These are phyloP conservation scores for Pocillopora verrucosa DNA, from an alignment of 64 coral and sea anemone genomes.

Conservation along the genomic window DNA sequence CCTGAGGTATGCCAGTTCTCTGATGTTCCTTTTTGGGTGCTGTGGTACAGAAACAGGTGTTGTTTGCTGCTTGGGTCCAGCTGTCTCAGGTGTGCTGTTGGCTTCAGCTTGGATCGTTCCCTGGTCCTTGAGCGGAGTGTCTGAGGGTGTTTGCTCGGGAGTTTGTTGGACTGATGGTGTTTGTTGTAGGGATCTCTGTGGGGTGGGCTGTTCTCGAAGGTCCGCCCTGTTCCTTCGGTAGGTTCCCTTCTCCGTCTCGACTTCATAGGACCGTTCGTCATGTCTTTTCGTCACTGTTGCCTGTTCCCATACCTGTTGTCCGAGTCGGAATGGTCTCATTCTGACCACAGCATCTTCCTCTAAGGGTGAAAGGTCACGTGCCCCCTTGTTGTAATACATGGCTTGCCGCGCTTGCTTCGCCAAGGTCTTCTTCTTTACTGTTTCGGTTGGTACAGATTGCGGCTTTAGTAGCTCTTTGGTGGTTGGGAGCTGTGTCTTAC, in stretches of 20 bases:
- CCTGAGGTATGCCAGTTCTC: too few relatives aligned
- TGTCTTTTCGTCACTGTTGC: slow-evolving; percentile 34
- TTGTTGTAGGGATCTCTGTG: too few relatives aligned
- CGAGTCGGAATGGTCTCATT: slow-evolving; percentile 47
- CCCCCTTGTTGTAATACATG: slow-evolving; percentile 56
- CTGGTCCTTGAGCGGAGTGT: too few relatives aligned
- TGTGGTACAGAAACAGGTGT: too few relatives aligned
- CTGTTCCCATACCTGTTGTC: slow-evolving; percentile 49
- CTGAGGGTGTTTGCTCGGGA: too few relatives aligned
- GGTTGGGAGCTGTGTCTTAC: slow-evolving; percentile 39
- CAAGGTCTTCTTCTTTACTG: slow-evolving; percentile 2
- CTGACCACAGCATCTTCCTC: slow-evolving; percentile 49
- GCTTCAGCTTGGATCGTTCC: too few relatives aligned
- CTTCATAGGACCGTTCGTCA: slow-evolving; percentile 29
- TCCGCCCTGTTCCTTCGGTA: slow-evolving; percentile 13
- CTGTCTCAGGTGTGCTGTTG: too few relatives aligned
- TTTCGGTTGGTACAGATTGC: slow-evolving; percentile 4
- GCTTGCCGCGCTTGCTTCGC: slow-evolving; percentile 9
- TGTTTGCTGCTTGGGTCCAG: too few relatives aligned
- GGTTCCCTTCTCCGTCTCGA: too few relatives aligned
- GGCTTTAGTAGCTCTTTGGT: slow-evolving; percentile 36
- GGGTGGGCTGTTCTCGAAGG: too few relatives aligned
- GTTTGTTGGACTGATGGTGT: too few relatives aligned
- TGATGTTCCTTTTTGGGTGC: too few relatives aligned
- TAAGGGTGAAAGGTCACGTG: slow-evolving; percentile 42